Conservation (phyloP, 2,888 invertebrate genomes). For the Bimastos eiseni region DNA sequence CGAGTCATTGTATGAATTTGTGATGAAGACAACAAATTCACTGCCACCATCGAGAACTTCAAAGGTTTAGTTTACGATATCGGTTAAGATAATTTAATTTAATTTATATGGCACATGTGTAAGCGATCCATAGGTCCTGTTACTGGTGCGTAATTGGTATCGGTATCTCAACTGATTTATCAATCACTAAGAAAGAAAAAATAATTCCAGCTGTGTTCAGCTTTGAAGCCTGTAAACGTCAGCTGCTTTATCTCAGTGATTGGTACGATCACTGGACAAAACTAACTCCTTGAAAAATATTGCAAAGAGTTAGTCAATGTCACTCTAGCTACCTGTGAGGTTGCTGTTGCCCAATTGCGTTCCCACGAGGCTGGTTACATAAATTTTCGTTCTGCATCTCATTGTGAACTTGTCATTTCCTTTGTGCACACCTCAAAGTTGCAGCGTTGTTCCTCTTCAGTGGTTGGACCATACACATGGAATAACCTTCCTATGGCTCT, state of each 20-base stretch:
- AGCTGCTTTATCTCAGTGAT: not conserved
- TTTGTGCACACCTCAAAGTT: too few species aligned
- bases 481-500: too few species aligned
- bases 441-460: too few species aligned
- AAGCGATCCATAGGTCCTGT: not conserved
- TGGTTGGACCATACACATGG: too few species aligned
- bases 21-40: not conserved
- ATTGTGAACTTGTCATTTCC: too few species aligned
- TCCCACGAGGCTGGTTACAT: too few species aligned
- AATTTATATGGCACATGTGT: not conserved
- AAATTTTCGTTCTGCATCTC: too few species aligned
- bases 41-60: conserved; percentile 20
- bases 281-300: too few species aligned
- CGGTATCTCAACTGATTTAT: not conserved
- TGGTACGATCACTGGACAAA: too few species aligned
- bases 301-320: too few species aligned
- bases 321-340: too few species aligned
- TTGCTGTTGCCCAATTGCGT: too few species aligned
- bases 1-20: conserved; percentile 27
- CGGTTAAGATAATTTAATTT: not conserved
- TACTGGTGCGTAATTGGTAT: not conserved
- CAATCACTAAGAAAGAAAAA: not conserved
- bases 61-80: not conserved
- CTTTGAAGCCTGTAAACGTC: not conserved
- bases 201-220: not conserved